Evolutionary conservation across 2,888 invertebrate genomes (phyloP), one percentile per base, ranked within the genome.

Genomic region (Orthosia cruda): DNA sequence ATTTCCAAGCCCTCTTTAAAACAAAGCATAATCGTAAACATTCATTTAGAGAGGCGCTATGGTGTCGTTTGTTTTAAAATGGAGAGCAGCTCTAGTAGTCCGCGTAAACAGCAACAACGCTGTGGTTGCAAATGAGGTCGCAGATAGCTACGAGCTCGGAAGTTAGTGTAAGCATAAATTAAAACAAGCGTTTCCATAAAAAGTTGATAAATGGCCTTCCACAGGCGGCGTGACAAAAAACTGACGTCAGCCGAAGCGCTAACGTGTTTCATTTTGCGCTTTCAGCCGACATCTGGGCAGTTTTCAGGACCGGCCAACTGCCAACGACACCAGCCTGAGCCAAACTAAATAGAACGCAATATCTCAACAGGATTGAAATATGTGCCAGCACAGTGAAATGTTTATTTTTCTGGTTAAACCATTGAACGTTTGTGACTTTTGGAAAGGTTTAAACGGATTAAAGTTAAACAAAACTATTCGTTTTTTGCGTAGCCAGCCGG

Each of bases 161-260:
- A 95, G 93, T 95, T 94, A 93, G 94, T 93, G 93, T 94, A 93
- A 95, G 96, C 95, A 95, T 96, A 96, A 96, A 96, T 96, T 96
- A 96, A 96, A 95, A 95, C 95, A 96, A 95, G 94, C 92, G 92
- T 94, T 94, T 92, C 91, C 92, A 94, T 95, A 96, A 96, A 96
- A 96, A 96, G 95, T 95, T 96, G 96, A 96, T 95, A 96, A 96
- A 96, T 96, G 94, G 94, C 92, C 91, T 90, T 95, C 91, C 94
- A 92, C 95, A 93, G 94, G 93, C 95, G 93, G 93, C 89, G 87
- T 92, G 92, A 93, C 94, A 95, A 96, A 96, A 96, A 95, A 92
- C 93, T 93, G 93, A 92, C 95, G 95, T 93, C 94, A 93, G 91
- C 92, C 92, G 92, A 93, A 92, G 93, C 94, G 94, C 92, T 95